Conservation (phyloP, 37 sponge, comb jelly and placozoan genomes). For the Bolinopsis microptera region DNA sequence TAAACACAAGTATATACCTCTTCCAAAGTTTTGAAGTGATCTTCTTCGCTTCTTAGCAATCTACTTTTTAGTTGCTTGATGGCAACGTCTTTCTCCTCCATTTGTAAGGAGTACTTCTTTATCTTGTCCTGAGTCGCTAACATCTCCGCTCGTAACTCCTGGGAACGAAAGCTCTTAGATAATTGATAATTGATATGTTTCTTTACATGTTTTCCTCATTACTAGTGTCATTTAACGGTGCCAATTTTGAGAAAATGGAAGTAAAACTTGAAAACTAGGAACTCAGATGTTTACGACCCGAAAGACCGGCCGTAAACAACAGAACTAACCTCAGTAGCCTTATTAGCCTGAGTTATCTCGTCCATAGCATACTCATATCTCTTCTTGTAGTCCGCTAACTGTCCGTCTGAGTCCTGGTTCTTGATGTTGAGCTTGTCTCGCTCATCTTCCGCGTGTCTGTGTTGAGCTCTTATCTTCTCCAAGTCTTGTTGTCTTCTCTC, state of each 20-base stretch:
- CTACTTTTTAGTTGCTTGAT: conserved; percentile 54
- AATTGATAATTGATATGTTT: too few relatives aligned
- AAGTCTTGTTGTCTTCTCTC: conserved; percentile 54
- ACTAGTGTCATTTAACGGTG: too few relatives aligned
- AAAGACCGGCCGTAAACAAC: too few relatives aligned
- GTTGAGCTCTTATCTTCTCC: conserved; percentile 39
- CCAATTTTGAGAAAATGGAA: too few relatives aligned
- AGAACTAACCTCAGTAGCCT: conserved; percentile 42
- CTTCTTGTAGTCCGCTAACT: conserved; percentile 49
- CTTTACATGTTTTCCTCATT: too few relatives aligned
- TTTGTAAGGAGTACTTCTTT: conserved; percentile 56
- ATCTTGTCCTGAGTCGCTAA: conserved; percentile 49
- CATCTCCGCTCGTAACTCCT: conserved; percentile 54
- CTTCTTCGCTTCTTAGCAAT: conserved; percentile 54
- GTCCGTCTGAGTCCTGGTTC: conserved; percentile 43
- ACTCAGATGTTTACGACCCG: too few relatives aligned
- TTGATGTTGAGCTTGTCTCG: conserved; percentile 29
- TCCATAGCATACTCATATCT: conserved; percentile 65
- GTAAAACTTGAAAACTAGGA: too few relatives aligned
- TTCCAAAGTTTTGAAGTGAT: conserved; percentile 64
- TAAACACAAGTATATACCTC: too few relatives aligned
- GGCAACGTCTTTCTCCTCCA: conserved; percentile 54
- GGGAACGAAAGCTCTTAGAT: background rate
- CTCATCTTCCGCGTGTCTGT: conserved; percentile 18
- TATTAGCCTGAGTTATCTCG: conserved; percentile 58